These are phyloP conservation scores for Drosophila kikkawai DNA, from an alignment of 1,140 invertebrate genomes.

Conservation along the genomic window DNA sequence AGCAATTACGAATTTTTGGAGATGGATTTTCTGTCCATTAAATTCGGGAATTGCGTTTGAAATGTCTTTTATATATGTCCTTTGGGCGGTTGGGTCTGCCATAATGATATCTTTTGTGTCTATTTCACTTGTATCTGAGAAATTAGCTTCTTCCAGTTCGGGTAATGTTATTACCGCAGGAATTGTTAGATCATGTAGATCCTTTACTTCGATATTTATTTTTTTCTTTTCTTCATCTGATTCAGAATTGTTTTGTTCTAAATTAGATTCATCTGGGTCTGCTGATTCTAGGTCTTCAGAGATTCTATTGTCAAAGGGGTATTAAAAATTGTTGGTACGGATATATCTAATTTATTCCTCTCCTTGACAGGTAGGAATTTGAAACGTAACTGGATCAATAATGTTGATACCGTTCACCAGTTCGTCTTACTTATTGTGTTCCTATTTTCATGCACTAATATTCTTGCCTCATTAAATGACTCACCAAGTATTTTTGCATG, in stretches of 20 bases:
- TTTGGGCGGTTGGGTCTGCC: neutral
- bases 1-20: neutral
- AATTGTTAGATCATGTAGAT: neutral
- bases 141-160: neutral
- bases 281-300: neutral
- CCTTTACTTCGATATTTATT: neutral
- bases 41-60: conserved; percentile 1
- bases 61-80: conserved; percentile 5
- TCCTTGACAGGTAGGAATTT: neutral
- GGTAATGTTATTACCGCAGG: neutral
- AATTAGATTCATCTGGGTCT: neutral
- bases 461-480: neutral
- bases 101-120: neutral
- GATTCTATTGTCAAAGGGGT: neutral
- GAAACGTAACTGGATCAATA: neutral
- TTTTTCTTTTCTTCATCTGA: neutral
- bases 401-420: too few species aligned
- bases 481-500: neutral
- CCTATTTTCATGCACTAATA: neutral
- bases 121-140: neutral
- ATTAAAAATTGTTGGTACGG: neutral
- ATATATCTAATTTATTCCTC: neutral
- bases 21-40: neutral
- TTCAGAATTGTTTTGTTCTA: neutral
- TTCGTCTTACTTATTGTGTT: neutral